Evolutionary conservation across 2,888 invertebrate genomes (phyloP).

Genomic region (Cheilosia urbana): DNA sequence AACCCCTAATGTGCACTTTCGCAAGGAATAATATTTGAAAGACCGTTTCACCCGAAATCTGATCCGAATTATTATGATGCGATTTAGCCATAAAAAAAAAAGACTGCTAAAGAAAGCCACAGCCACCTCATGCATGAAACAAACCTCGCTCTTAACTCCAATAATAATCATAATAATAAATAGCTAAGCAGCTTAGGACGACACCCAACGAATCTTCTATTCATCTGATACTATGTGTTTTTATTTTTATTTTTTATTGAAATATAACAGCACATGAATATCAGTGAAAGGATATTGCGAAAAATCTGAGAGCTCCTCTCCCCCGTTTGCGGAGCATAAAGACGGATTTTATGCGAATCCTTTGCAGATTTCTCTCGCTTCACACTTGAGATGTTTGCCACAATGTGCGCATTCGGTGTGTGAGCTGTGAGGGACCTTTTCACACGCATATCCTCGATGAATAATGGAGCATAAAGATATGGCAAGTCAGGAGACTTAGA

Average conservation of each 20-base stretch:
- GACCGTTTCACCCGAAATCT: constrained; percentile 75
- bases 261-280: constrained; percentile 61
- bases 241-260: constrained; percentile 52
- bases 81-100: constrained; percentile 60
- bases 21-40: constrained; percentile 67
- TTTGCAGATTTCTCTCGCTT: constrained; percentile 69
- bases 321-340: constrained; percentile 31
- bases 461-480: constrained; percentile 75
- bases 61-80: constrained; percentile 74
- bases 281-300: constrained; percentile 68
- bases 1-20: constrained; percentile 61
- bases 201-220: constrained; percentile 54
- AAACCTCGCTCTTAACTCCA: constrained; percentile 52
- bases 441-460: constrained; percentile 74
- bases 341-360: constrained; percentile 74
- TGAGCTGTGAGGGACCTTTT: constrained; percentile 65
- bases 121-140: constrained; percentile 65
- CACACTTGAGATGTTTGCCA: constrained; percentile 65
- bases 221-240: constrained; percentile 31
- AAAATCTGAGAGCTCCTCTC: constrained; percentile 59
- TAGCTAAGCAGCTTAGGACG: constrained; percentile 72
- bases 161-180: constrained; percentile 74
- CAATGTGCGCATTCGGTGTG: constrained; percentile 69
- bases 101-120: constrained; percentile 21
- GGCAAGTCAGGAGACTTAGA: constrained; percentile 61